Conservation (phyloP, 2,797 vertebrate genomes). For the Melanotaenia trifasciata region DNA sequence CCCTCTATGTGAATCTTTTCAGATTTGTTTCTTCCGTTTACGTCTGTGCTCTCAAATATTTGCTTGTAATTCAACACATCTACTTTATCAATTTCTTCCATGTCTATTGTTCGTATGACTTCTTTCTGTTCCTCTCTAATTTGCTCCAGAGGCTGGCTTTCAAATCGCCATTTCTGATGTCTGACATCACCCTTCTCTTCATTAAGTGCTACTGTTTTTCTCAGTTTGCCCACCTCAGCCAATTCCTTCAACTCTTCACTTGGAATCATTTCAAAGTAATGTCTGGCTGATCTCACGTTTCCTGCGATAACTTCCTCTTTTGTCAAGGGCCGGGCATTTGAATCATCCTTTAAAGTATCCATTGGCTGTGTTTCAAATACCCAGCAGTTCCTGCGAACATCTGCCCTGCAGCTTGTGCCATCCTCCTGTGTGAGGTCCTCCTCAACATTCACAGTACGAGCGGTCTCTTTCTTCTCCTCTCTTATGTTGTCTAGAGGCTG, state of each 20-base stretch:
- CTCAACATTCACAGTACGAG: slow-evolving; percentile 86
- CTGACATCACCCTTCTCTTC: slow-evolving; percentile 92
- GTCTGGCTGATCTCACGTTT: slow-evolving; percentile 88
- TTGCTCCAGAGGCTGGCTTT: slow-evolving; percentile 90
- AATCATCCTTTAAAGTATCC: slow-evolving; percentile 88
- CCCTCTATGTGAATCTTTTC: slow-evolving; percentile 89
- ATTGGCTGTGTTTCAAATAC: slow-evolving; percentile 93
- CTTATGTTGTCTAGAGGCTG: slow-evolving; percentile 90
- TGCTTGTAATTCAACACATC: slow-evolving; percentile 89
- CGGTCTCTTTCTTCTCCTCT: slow-evolving; percentile 87
- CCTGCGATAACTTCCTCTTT: slow-evolving; percentile 88
- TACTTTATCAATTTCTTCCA: slow-evolving; percentile 90
- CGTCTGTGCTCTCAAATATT: slow-evolving; percentile 88
- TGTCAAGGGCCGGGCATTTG: slow-evolving; percentile 72
- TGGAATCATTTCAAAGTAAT: slow-evolving; percentile 91
- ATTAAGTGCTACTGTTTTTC: slow-evolving; percentile 81
- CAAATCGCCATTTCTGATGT: slow-evolving; percentile 93
- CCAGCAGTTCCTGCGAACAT: slow-evolving; percentile 88
- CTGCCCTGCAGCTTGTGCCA: slow-evolving; percentile 84
- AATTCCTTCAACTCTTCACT: slow-evolving; percentile 87
- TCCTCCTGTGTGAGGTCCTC: slow-evolving; percentile 85
- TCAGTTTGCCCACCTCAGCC: slow-evolving; percentile 88
- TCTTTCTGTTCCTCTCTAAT: slow-evolving; percentile 91
- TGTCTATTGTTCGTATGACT: slow-evolving; percentile 84
- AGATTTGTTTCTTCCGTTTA: slow-evolving; percentile 82